Percentiles rank a stretch among this genome's conserved stretches.
These are phyloP conservation scores for Pseudomyrmex gracilis DNA, from an alignment of 1,140 invertebrate genomes.

Conservation along the genomic window DNA sequence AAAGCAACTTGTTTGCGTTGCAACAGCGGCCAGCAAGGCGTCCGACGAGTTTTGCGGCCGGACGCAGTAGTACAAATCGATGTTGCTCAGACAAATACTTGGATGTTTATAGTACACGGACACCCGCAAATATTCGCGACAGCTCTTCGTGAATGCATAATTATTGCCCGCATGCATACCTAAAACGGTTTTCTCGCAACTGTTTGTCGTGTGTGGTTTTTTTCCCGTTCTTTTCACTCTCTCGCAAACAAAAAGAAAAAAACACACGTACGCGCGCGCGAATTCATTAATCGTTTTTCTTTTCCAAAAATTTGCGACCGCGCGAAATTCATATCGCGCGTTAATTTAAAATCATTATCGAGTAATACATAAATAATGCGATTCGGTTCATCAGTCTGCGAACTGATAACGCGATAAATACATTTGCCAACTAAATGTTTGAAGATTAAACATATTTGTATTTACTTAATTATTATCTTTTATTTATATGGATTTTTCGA, in stretches of 20 bases:
- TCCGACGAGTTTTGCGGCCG: conserved; percentile 20
- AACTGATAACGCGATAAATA: background rate
- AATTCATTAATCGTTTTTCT: background rate
- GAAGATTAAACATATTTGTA: conserved; percentile 13
- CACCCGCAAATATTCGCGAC: conserved; percentile 18
- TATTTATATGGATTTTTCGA: conserved; percentile 21
- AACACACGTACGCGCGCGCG: background rate
- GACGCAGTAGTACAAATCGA: conserved; percentile 24
- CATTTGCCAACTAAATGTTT: background rate
- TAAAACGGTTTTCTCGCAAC: background rate
- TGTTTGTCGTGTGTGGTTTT: background rate
- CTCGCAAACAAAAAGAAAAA: background rate
- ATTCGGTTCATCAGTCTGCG: conserved; percentile 18
- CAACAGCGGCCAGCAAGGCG: conserved; percentile 5
- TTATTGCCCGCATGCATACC: conserved; percentile 5
- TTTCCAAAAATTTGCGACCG: background rate
- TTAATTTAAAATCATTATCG: conserved; percentile 15
- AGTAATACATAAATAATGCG: conserved; percentile 9
- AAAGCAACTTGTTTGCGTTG: conserved; percentile 27
- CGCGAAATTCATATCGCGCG: conserved; percentile 15
- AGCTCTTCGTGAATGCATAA: conserved; percentile 29
- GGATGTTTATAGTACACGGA: conserved; percentile 22
- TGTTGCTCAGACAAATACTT: conserved; percentile 42
- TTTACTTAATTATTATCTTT: conserved; percentile 29
- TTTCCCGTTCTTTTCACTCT: conserved; percentile 1